Base-by-base conservation (phyloP, 2,797 vertebrate genomes). In the Pipistrellus pipistrellus region DNA sequence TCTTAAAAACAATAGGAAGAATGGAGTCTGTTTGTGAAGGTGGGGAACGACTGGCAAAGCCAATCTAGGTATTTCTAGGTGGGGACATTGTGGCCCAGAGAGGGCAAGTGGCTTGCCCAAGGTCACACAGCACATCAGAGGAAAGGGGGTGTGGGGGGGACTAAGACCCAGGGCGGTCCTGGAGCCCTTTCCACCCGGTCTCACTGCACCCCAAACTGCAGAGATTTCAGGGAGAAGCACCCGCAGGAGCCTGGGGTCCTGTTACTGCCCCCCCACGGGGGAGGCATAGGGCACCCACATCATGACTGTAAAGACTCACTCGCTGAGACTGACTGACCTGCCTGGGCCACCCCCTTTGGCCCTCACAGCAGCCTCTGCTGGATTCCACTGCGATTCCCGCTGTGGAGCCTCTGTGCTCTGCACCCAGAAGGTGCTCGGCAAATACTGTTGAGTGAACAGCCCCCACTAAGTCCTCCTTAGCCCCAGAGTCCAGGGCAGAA, bases 221-320 rank as follows among this genome's bases (percentile, higher is more conserved):
- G 55, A 4, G 7, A 27, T 59, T 85, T 59, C 18, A 9, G 25
- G 68, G 80, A 69, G 57, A 62, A 62, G n/a, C 3, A 3, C 11
- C 35, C 8, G 1, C 1, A 46, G 25, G 20, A 64, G 13, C 23
- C 81, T 11, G 44, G 53, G 10, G 12, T 13, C 59, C 44, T n/a
- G 0, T 25, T 23, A 13, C 41, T 30, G n/a, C 44, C n/a, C 1
- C 21, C 14, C 5, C 8, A n/a, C n/a, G n/a, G n/a, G n/a, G n/a
- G n/a, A n/a, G n/a, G n/a, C n/a, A n/a, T n/a, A n/a, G n/a, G n/a
- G n/a, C n/a, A 1, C 1, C 32, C 53, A 1, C 30, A 9, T 62
- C 17, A 2, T 3, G 14, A 55, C 3, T 14, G 30, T 17, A 18
- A 62, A 71, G 20, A 25, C 6, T 5, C 14, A 20, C 4, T 44